Evolutionary conservation across 2,797 vertebrate genomes (phyloP).

Genomic region (Eupleurogrammus muticus): DNA sequence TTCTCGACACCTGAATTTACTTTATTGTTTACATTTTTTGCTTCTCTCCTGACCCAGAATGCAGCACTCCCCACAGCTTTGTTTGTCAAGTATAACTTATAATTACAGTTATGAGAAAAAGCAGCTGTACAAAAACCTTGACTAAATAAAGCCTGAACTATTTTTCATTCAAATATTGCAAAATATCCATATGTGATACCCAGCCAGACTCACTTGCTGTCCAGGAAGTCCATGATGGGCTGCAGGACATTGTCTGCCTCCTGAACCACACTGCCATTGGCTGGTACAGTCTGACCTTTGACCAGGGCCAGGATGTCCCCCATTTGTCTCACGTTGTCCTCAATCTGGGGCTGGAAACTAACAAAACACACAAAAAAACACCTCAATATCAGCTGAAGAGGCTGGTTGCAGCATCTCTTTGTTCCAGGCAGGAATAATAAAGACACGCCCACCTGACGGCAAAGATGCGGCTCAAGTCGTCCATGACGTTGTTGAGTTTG

Average conservation of each 20-base stretch:
- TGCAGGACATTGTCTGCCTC: constrained; percentile 97
- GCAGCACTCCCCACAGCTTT: no score
- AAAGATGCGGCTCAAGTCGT: constrained; percentile 95
- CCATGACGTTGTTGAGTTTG: constrained; percentile 96
- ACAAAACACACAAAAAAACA: constrained; percentile 13
- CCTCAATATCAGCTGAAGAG: constrained; percentile 8
- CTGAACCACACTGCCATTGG: constrained; percentile 94
- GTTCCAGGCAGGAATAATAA: not conserved
- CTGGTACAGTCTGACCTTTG: constrained; percentile 94
- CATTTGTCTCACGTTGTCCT: constrained; percentile 97
- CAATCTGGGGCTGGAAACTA: constrained; percentile 97
- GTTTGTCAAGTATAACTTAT: no score
- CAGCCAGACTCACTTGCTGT: constrained; percentile 92
- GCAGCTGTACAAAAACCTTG: not conserved
- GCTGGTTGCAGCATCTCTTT: not conserved
- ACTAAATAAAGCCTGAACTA: no score
- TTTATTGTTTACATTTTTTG: no score
- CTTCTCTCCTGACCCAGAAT: no score
- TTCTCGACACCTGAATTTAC: no score
- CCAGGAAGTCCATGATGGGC: constrained; percentile 98
- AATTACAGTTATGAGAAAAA: not conserved
- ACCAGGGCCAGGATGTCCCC: constrained; percentile 96
- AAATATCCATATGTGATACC: not conserved
- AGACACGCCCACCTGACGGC: constrained; percentile 88
- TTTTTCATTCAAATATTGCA: no score